Evolutionary conservation across 1,140 invertebrate species (phyloP).

Genomic region (Arctopsyche grandis): DNA sequence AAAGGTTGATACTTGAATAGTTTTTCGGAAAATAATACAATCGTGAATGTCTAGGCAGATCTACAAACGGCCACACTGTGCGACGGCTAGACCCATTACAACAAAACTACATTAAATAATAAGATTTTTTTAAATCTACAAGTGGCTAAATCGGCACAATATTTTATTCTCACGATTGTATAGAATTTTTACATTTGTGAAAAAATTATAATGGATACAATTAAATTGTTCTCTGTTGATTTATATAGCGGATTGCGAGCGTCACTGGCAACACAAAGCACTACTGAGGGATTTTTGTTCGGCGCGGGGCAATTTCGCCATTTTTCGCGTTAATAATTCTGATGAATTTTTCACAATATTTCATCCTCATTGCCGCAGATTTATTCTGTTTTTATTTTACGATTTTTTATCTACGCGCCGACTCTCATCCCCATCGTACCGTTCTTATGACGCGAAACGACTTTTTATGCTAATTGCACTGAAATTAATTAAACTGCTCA

Average conservation of each 20-base stretch:
- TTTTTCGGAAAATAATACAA: too few relatives aligned
- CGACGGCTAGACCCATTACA: too few relatives aligned
- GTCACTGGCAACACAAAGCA: neutral
- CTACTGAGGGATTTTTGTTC: neutral
- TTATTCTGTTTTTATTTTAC: neutral
- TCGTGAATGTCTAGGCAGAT: too few relatives aligned
- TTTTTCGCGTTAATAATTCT: neutral
- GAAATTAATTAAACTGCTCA: neutral
- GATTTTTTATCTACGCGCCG: neutral
- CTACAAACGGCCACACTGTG: too few relatives aligned
- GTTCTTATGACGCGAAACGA: neutral
- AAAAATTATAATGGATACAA: neutral
- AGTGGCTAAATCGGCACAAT: too few relatives aligned
- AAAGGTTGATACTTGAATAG: too few relatives aligned
- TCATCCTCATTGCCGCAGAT: neutral
- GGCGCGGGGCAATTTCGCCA: neutral
- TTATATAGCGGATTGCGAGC: neutral
- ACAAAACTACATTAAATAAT: too few relatives aligned
- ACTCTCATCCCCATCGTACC: neutral
- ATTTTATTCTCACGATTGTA: too few relatives aligned
- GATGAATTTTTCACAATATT: constrained; percentile 8
- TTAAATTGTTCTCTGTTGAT: neutral
- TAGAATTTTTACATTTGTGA: too few relatives aligned
- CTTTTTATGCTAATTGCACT: neutral
- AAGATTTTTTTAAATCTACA: too few relatives aligned